These are phyloP conservation scores for Nasonia oneida DNA, from an alignment of 2,888 invertebrate species.

Conservation along the genomic window DNA sequence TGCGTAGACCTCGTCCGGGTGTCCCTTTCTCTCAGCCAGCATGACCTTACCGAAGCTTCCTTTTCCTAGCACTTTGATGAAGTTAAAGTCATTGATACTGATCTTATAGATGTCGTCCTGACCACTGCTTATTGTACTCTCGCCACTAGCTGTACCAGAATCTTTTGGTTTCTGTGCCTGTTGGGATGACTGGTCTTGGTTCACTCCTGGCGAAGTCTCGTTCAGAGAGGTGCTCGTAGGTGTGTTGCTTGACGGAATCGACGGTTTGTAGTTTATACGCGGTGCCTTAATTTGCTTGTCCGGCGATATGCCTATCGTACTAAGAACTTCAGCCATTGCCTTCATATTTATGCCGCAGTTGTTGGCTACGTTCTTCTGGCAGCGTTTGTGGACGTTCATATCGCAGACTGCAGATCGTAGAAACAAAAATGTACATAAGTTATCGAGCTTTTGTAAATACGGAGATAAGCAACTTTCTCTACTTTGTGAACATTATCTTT, in stretches of 20 bases:
- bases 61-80: conserved; percentile 99
- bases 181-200: conserved; percentile 46
- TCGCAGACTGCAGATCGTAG: conserved; percentile 86
- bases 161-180: conserved; percentile 53
- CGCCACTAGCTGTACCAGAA: conserved; percentile 45
- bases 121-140: conserved; percentile 56
- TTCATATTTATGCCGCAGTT: conserved; percentile 99
- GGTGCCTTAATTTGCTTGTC: conserved; percentile 85
- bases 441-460: conserved; percentile 40
- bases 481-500: conserved; percentile 31
- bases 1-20: conserved; percentile 92
- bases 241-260: conserved; percentile 58
- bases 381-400: conserved; percentile 99
- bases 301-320: conserved; percentile 94
- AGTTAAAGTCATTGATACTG: conserved; percentile 93
- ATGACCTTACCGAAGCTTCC: conserved; percentile 99
- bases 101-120: conserved; percentile 80
- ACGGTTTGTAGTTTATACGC: conserved; percentile 71
- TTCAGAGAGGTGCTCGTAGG: conserved; percentile 49
- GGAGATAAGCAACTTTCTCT: conserved; percentile 11
- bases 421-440: not conserved
- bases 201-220: conserved; percentile 21
- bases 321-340: conserved; percentile 96
- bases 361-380: conserved; percentile 99
- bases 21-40: conserved; percentile 96